Base-by-base conservation (phyloP, 23 tunicate genomes). In the Ciona savignyi region DNA sequence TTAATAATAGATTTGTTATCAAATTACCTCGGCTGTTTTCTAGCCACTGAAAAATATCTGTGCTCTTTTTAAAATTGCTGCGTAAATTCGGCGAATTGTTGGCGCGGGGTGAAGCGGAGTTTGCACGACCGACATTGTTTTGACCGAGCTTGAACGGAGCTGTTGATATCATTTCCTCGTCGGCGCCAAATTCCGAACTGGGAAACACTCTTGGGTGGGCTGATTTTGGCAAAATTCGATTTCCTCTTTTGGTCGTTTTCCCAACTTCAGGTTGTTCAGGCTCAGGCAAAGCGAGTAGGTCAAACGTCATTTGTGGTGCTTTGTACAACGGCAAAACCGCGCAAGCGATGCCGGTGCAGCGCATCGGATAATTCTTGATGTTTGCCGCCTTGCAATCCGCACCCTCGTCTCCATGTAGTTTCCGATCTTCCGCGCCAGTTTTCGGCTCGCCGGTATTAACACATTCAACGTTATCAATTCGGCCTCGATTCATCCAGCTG, bases 331-430 rank as follows among this genome's bases (percentile, higher is more conserved):
- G 66, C 35, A 85, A 15, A 35, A 34, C 42, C 1, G 82, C 85
- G 24, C 86, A 86, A 2, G 93, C 93, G 31, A 86, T 29, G n/a
- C 93, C 93, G 4, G 93, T 86, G 63, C 93, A 86, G 0, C 77
- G 81, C 21, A 79, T 28, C 1, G 93, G 93, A 67, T 86, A 86
- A 2, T 80, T 42, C 19, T 72, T 27, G 1, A 72, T 48, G 4
- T 72, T 68, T 25, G 4, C 28, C 4, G 15, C 28, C 24, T 63
- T 63, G 4, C 28, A 4, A n/a, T 4, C 67, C 22, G 4, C 28
- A 63, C 22, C 24, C 4, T 63, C 67, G 23, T 6, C 56, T 42
- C 56, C 33, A 6, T 23, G 23, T 66, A 11, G 3, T 4, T 25
- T 60, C 48, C 32, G 26, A 72, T n/a, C 0, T 35, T 0, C 30